These are phyloP conservation scores for Microplitis demolitor DNA, from an alignment of 1,140 invertebrate genomes.

Conservation along the genomic window DNA sequence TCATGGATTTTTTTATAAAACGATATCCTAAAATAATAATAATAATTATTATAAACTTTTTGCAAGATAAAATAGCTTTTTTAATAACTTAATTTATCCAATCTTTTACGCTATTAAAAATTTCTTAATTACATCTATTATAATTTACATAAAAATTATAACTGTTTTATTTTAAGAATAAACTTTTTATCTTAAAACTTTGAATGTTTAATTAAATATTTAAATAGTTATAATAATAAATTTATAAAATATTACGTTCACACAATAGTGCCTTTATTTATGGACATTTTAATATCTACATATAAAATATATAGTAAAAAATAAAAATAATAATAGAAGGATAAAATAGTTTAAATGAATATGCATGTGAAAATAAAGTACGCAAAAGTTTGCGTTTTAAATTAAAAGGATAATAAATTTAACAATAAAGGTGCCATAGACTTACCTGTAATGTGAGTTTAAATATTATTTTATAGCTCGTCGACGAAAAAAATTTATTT, in stretches of 20 bases:
- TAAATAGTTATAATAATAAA: not conserved
- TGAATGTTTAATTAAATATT: not conserved
- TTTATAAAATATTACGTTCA: not conserved
- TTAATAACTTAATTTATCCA: not conserved
- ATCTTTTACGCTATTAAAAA: not conserved
- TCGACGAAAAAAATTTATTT: too few relatives aligned
- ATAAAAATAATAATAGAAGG: not conserved
- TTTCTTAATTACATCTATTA: not conserved
- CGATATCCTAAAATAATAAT: not conserved
- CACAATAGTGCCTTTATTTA: not conserved
- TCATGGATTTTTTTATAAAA: not conserved
- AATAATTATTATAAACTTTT: not conserved
- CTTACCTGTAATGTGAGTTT: not conserved
- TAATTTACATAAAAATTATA: not conserved
- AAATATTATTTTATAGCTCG: not conserved
- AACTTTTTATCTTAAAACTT: not conserved
- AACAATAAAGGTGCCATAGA: not conserved
- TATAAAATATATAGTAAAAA: not conserved
- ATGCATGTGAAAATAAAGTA: not conserved
- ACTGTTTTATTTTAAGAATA: not conserved
- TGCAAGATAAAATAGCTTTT: too few relatives aligned
- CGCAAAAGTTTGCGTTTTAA: slow-evolving; percentile 2
- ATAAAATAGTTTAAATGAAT: slow-evolving; percentile 7
- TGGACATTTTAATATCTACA: not conserved
- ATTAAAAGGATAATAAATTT: not conserved